Conservation (phyloP, 2,113 vertebrate species). For the Nycticorax nycticorax region DNA sequence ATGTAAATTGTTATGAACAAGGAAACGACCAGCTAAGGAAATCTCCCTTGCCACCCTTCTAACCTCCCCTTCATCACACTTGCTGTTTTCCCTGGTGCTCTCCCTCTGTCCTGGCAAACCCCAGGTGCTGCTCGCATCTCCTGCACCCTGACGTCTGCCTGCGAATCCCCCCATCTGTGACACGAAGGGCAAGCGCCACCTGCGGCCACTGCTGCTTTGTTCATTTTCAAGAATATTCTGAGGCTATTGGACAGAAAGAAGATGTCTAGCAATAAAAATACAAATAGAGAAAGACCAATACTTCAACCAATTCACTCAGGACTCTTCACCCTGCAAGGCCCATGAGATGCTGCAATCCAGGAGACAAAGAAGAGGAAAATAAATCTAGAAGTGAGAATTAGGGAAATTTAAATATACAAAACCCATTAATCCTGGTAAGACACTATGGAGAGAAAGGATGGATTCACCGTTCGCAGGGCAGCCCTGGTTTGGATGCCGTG, state of each 20-base stretch:
- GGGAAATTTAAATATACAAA: background rate
- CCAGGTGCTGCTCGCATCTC: background rate
- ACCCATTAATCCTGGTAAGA: background rate
- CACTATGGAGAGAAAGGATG: background rate
- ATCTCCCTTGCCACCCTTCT: background rate
- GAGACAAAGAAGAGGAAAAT: background rate
- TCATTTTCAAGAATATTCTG: background rate
- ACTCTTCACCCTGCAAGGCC: background rate
- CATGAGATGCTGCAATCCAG: background rate
- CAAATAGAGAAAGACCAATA: background rate
- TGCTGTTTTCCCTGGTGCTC: background rate
- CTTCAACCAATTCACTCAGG: background rate
- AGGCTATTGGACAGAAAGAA: background rate
- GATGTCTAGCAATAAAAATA: background rate
- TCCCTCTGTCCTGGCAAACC: background rate
- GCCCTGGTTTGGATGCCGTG: background rate
- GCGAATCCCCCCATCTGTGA: background rate
- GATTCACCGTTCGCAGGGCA: background rate
- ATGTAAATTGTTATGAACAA: background rate
- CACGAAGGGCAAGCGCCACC: background rate
- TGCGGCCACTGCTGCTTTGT: background rate
- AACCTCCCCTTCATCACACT: background rate
- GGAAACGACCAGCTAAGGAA: background rate
- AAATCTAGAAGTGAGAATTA: background rate
- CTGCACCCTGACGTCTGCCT: rapidly evolving